Percentiles rank a stretch among this genome's conserved stretches.
These are phyloP conservation scores for Stegodyphus mimosarum DNA, from an alignment of 1,140 invertebrate species.

Conservation along the genomic window DNA sequence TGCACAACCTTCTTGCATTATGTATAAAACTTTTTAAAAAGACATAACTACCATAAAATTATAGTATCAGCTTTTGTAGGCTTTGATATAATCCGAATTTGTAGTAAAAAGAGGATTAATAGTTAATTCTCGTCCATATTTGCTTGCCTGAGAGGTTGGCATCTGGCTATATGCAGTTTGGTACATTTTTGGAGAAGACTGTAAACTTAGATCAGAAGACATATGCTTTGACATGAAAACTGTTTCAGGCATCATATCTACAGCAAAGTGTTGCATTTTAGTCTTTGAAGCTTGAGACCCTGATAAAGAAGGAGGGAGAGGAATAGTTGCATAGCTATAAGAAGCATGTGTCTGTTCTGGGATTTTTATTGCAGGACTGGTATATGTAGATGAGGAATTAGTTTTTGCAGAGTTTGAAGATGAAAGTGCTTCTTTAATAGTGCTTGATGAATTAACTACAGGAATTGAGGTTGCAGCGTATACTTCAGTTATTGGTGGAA, in stretches of 20 bases:
- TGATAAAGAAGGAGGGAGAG: slow-evolving; percentile 38
- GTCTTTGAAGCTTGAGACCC: slow-evolving; percentile 20
- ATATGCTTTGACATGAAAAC: not conserved
- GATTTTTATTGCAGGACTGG: slow-evolving; percentile 6
- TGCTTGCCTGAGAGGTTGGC: no score
- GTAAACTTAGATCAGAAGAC: not conserved
- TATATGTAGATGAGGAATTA: slow-evolving; percentile 7
- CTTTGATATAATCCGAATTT: slow-evolving; percentile 66
- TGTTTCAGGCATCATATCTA: slow-evolving; percentile 40
- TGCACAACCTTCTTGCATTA: no score
- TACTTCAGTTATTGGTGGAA: slow-evolving; percentile 22
- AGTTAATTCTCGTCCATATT: no score
- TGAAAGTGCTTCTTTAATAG: not conserved
- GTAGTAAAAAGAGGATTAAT: not conserved
- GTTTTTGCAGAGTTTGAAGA: not conserved
- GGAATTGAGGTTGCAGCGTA: slow-evolving; percentile 7
- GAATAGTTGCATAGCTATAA: slow-evolving; percentile 28
- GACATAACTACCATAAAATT: no score
- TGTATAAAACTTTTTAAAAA: no score
- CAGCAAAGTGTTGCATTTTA: slow-evolving; percentile 10
- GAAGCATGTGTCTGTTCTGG: slow-evolving; percentile 1
- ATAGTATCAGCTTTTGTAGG: no score
- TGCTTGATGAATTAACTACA: not conserved
- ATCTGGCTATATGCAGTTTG: not conserved
- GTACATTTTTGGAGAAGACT: not conserved